Evolutionary conservation across 2,113 vertebrate species (phyloP).

Genomic region (Malurus elegans): DNA sequence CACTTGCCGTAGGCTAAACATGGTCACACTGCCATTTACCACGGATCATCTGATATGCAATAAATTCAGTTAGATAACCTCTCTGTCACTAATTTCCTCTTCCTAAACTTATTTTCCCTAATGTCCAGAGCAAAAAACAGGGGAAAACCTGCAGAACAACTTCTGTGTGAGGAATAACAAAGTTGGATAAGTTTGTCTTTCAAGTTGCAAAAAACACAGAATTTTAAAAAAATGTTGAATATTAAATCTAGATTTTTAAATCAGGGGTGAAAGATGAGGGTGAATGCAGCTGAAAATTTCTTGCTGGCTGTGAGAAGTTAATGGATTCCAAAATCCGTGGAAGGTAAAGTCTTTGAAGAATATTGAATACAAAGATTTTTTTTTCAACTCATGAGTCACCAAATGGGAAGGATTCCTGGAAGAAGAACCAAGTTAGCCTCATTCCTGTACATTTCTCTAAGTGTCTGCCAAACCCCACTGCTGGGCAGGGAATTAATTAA

Average conservation of each 20-base stretch:
- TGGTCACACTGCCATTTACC: background rate
- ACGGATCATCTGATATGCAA: background rate
- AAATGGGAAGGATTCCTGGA: background rate
- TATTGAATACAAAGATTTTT: background rate
- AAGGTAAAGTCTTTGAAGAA: background rate
- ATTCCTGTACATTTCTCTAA: background rate
- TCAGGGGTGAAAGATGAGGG: rapidly evolving
- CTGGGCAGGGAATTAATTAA: background rate
- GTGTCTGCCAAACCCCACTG: background rate
- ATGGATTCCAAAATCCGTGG: background rate
- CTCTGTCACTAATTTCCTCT: background rate
- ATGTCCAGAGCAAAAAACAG: background rate
- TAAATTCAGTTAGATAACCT: background rate
- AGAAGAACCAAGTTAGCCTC: background rate
- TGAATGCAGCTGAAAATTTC: background rate
- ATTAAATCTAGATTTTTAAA: background rate
- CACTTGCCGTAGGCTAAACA: background rate
- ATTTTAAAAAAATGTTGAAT: background rate
- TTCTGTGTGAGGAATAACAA: background rate
- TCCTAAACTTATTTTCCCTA: background rate
- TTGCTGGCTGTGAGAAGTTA: background rate
- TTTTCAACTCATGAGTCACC: background rate
- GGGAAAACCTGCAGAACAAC: background rate
- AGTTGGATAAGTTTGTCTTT: background rate
- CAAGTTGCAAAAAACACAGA: background rate